Evolutionary conservation across 2,113 vertebrate species (phyloP), one percentile per base, ranked within the genome.

Genomic region (Sander lucioperca): DNA sequence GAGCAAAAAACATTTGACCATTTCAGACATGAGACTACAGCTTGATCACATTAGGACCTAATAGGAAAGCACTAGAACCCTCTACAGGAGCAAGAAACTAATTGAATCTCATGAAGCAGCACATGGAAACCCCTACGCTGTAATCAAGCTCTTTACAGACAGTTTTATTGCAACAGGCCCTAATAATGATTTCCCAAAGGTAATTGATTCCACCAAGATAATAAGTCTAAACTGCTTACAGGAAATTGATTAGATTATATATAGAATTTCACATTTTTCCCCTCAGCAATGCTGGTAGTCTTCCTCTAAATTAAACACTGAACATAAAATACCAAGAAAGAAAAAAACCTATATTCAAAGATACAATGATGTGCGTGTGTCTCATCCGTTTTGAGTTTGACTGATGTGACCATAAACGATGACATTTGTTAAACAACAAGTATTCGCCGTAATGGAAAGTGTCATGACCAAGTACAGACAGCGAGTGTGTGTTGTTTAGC

Each of bases 151-250:
- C 36, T 9, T 58, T 80, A 19, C 59, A 66, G 19, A n/a, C 45
- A 25, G 11, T 71, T 84, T 79, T 69, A 79, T 63, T 56, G 51
- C 70, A 61, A 3, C 70, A 63, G 56, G 53, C 74, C 39, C 27
- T 51, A 33, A 43, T 72, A 65, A 62, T 74, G 57, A 80, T 84
- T 78, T 76, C 59, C 66, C 82, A 5, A 21, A 57, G 51, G 61
- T 77, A 53, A 74, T 27, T 75, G 36, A 80, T 83, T 57, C 33
- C 47, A 30, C 27, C 25, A 50, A 33, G 53, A 47, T 63, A 54
- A 16, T n/a, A 39, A 73, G 16, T 18, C 39, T 85, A 47, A 83
- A 80, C 65, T 70, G 18, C 14, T 79, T 67, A 27, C 25, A 78
- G 39, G 10, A 76, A 76, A 67, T 51, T 50, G 4, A 72, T 80